Conservation (phyloP, 2,797 vertebrate species). For the Sus cebifrons region DNA sequence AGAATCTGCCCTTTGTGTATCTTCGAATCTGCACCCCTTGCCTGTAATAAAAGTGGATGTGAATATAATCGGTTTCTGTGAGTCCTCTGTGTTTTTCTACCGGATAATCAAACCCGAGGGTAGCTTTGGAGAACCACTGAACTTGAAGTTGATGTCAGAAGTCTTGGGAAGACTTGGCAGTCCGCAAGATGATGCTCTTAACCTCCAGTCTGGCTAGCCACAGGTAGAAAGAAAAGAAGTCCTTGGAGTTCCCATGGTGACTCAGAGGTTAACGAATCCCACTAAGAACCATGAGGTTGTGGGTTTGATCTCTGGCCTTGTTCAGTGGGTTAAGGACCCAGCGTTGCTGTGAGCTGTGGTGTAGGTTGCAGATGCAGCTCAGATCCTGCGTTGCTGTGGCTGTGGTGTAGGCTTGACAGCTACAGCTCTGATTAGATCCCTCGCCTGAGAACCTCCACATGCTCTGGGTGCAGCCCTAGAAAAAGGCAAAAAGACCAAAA, state of each 20-base stretch:
- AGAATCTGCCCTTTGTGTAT: neutral
- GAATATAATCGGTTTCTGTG: conserved; percentile 13
- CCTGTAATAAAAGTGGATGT: neutral
- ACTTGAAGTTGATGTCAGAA: neutral
- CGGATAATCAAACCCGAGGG: neutral
- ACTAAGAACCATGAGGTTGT: too few relatives aligned
- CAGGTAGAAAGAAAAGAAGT: conserved; percentile 8
- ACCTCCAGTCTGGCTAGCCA: neutral
- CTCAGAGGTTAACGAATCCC: too few relatives aligned
- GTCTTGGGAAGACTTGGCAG: neutral
- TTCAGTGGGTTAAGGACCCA: too few relatives aligned
- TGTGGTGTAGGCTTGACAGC: too few relatives aligned
- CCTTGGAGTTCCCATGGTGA: neutral
- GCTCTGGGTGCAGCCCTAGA: too few relatives aligned
- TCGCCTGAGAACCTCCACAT: too few relatives aligned
- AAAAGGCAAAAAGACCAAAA: too few relatives aligned
- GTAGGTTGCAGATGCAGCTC: too few relatives aligned
- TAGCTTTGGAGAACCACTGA: neutral
- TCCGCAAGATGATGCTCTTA: neutral
- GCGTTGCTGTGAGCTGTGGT: too few relatives aligned
- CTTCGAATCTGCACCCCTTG: conserved; percentile 41
- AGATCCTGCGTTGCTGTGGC: too few relatives aligned
- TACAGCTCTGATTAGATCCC: too few relatives aligned
- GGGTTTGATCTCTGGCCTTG: too few relatives aligned
- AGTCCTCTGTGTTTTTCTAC: neutral